Conservation (phyloP, 2,888 invertebrate genomes). For the Branchipolynoe longqiensis region DNA sequence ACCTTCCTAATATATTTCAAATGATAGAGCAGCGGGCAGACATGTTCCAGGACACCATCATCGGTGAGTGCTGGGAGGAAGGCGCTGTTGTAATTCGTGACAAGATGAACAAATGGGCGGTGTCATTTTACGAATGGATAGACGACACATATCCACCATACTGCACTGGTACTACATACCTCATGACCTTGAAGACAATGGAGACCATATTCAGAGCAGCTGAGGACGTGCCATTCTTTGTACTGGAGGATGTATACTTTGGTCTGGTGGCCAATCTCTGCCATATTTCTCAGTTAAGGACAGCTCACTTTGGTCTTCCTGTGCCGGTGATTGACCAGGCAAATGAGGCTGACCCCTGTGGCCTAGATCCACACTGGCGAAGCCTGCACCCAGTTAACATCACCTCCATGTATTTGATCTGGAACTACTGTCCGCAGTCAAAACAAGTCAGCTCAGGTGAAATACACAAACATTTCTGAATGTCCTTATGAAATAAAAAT, state of each 20-base stretch:
- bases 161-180: neutral
- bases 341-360: neutral
- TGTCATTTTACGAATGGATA: neutral
- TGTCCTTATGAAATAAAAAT: no score
- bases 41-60: neutral
- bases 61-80: neutral
- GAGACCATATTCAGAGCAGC: neutral
- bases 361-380: no score
- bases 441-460: no score
- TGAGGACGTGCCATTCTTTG: constrained; percentile 17
- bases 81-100: neutral
- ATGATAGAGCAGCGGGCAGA: neutral
- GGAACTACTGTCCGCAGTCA: neutral
- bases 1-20: neutral
- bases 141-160: neutral
- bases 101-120: neutral
- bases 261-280: neutral
- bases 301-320: neutral
- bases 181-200: neutral
- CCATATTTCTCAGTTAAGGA: neutral
- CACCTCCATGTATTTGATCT: no score
- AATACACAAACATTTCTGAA: no score
- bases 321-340: neutral
- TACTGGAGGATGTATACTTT: constrained; percentile 30
- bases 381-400: no score